A percentile compares a stretch with the other conserved stretches of the same genome.
Conservation (phyloP, 2,113 vertebrate species). For the Vulpes lagopus region DNA sequence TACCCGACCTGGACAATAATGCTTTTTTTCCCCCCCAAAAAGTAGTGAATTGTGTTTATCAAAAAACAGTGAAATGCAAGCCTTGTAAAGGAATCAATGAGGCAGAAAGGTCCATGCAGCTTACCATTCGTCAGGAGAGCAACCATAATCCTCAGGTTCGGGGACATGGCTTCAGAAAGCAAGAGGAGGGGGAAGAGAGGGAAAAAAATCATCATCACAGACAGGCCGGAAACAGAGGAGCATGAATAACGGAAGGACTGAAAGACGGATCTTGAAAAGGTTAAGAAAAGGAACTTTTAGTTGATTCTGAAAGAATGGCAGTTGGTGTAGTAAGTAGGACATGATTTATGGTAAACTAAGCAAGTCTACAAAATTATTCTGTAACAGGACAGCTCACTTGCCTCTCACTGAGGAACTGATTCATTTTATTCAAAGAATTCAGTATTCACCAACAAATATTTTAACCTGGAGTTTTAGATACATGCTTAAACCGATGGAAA, state of each 20-base stretch:
- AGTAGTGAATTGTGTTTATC: neutral
- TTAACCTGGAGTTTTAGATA: slow-evolving; percentile 32
- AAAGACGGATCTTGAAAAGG: slow-evolving; percentile 29
- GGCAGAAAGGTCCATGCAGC: slow-evolving; percentile 78
- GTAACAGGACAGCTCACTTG: neutral
- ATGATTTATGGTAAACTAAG: neutral
- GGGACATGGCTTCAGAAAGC: slow-evolving; percentile 93
- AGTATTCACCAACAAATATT: slow-evolving; percentile 19
- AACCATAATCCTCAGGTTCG: slow-evolving; percentile 96
- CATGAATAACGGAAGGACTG: neutral
- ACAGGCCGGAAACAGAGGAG: slow-evolving; percentile 67
- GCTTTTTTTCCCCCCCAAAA: neutral
- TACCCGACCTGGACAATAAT: neutral
- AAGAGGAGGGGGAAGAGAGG: slow-evolving; percentile 84
- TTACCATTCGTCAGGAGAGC: slow-evolving; percentile 97
- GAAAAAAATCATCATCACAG: slow-evolving; percentile 76
- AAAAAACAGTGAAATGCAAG: slow-evolving; percentile 12
- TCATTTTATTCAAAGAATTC: neutral
- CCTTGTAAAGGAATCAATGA: neutral
- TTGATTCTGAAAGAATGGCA: slow-evolving; percentile 57
- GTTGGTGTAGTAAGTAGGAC: slow-evolving; percentile 61
- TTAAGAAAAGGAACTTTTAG: slow-evolving; percentile 66
- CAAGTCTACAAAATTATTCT: neutral
- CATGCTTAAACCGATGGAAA: neutral
- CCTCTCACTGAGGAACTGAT: neutral